Percentiles rank a stretch among this genome's conserved stretches.
Conservation (phyloP, 2,797 vertebrate species). For the Holocentrus rufus region DNA sequence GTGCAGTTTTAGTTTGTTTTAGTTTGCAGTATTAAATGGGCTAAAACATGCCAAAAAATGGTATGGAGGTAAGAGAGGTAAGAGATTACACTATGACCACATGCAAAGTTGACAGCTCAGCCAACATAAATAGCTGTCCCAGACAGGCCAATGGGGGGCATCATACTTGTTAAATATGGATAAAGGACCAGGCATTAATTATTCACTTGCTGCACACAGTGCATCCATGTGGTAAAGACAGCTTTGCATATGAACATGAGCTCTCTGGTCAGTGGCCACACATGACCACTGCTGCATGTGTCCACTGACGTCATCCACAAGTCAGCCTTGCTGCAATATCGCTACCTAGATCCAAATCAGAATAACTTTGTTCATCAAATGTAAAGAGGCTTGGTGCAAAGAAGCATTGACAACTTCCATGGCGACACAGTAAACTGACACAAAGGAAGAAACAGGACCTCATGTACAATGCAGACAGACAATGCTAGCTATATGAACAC, state of each 20-base stretch:
- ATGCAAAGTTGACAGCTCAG: neutral
- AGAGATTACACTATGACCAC: neutral
- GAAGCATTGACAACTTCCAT: neutral
- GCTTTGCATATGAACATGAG: slow-evolving; percentile 5
- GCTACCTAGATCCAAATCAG: neutral
- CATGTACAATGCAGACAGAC: neutral
- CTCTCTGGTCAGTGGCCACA: slow-evolving; percentile 13
- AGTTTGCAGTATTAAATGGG: no score
- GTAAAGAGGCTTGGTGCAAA: neutral
- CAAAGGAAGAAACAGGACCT: neutral
- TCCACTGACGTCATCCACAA: neutral
- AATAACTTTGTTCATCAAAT: neutral
- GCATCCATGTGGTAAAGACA: slow-evolving; percentile 21
- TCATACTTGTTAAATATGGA: slow-evolving; percentile 73
- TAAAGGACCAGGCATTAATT: slow-evolving; percentile 64
- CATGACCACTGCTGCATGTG: neutral
- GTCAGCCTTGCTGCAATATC: neutral
- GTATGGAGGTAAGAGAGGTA: no score
- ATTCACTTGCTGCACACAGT: slow-evolving; percentile 57
- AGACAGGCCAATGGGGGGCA: slow-evolving; percentile 27
- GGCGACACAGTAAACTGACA: neutral
- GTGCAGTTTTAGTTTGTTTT: no score
- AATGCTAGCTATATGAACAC: no score
- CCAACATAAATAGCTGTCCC: slow-evolving; percentile 45
- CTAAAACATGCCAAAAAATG: no score